Evolutionary conservation across 2,888 invertebrate species (phyloP), one percentile per base, ranked within the genome.

Genomic region (Brenthis ino): DNA sequence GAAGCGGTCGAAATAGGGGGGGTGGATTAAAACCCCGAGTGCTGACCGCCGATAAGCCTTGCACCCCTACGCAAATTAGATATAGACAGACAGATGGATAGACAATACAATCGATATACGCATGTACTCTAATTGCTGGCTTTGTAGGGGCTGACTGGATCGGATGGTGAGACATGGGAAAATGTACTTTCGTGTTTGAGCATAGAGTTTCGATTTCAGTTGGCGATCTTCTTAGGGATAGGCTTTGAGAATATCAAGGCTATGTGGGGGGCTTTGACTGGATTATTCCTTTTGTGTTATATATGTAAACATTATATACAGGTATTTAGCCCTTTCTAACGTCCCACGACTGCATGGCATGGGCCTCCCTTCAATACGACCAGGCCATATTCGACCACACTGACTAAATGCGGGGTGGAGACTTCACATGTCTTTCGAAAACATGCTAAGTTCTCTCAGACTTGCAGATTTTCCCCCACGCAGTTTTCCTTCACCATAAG

Each of bases 61-160:
- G 57, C 61, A 65, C 16, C 70, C 67, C 67, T 67, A 54, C 67
- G 56, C 72, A 68, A 72, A 72, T 71, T 66, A 57, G 66, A 66
- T 55, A 56, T 57, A 61, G 64, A 20, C 64, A 65, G 67, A 72
- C 76, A 74, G 77, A 79, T 76, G 74, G 72, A 74, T 72, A 71
- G 78, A 81, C 83, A 78, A 79, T 75, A 74, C 75, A 81, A 83
- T 84, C 85, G 80, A 85, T 85, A 80, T 64, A 75, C 67, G 58
- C 64, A 69, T 76, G 72, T 65, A 64, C 60, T 60, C 72, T 74
- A 75, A 77, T 76, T 76, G 76, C 68, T 67, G 69, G 69, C 67
- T 71, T 64, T 71, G 71, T 48, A 50, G 54, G 37, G 47, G 20
- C 33, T 53, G 61, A 53, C 16, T 51, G 37, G n/a, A 33, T n/a